phyloP scores from a whole-genome alignment of 1,140 invertebrate genomes.

The Cyrtorhinus lividipennis region DNA sequence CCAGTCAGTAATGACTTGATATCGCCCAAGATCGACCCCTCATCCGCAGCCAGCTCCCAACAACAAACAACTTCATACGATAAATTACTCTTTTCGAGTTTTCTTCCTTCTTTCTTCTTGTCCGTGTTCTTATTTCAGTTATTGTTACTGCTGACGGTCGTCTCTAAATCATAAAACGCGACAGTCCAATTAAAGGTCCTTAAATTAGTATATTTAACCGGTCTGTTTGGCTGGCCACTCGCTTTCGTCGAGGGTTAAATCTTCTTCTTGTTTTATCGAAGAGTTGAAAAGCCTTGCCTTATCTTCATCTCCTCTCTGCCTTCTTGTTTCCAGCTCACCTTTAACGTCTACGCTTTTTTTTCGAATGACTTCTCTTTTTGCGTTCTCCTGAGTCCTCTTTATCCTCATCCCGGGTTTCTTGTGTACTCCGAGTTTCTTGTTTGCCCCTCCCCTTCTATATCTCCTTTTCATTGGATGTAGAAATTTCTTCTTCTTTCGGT shows the following conservation, averaged over 20 bases:
- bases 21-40: not conserved
- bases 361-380: too few species aligned
- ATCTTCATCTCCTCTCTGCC: constrained; percentile 6
- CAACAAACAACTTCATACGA: not conserved
- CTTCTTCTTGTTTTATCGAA: constrained; percentile 1
- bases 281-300: not conserved
- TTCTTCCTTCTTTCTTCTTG: not conserved
- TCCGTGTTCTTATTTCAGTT: not conserved
- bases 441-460: not conserved
- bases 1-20: not conserved
- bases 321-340: not conserved
- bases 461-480: not conserved
- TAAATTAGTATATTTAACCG: not conserved
- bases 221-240: not conserved
- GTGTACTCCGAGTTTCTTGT: not conserved
- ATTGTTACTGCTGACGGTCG: not conserved
- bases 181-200: not conserved
- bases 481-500: not conserved
- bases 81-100: not conserved
- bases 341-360: not conserved
- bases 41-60: not conserved
- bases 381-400: too few species aligned
- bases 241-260: not conserved
- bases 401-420: too few species aligned
- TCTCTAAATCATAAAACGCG: not conserved